phyloP scores from a whole-genome alignment of 1,140 invertebrate genomes.

The Temnothorax longispinosus region DNA sequence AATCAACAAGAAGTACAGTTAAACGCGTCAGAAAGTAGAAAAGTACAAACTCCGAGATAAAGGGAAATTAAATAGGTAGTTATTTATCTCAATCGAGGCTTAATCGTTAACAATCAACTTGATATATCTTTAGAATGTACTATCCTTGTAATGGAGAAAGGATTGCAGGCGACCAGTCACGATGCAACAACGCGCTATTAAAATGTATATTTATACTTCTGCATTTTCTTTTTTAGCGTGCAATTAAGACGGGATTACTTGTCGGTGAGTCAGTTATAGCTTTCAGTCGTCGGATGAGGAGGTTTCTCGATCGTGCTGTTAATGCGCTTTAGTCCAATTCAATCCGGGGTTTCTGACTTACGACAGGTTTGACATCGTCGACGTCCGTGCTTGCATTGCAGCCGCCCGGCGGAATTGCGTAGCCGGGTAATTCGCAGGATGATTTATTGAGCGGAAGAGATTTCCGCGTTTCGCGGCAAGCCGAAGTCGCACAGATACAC shows the following conservation, averaged over 20 bases:
- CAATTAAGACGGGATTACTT: conserved; percentile 49
- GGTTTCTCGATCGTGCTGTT: neutral
- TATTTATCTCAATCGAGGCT: conserved; percentile 21
- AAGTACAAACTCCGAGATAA: neutral
- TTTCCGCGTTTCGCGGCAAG: conserved; percentile 14
- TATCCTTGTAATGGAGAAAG: conserved; percentile 52
- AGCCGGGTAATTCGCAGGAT: conserved; percentile 2
- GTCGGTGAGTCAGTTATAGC: conserved; percentile 46
- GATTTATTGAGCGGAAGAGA: conserved; percentile 37
- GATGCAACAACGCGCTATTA: conserved; percentile 32
- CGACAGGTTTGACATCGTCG: conserved; percentile 30
- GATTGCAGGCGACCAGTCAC: conserved; percentile 33
- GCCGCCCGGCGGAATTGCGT: conserved; percentile 17
- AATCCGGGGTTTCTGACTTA: neutral
- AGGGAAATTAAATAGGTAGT: conserved; percentile 5
- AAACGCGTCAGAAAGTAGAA: neutral
- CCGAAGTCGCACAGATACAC: neutral
- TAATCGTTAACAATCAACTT: conserved; percentile 31
- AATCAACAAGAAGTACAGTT: neutral
- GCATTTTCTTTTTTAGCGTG: conserved; percentile 9
- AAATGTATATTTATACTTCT: conserved; percentile 3
- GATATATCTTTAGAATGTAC: conserved; percentile 32
- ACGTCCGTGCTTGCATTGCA: neutral
- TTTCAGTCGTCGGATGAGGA: neutral
- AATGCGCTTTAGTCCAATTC: neutral